Conservation (phyloP, 53 echinoderm and acorn worm species). For the Stichopus horrens region DNA sequence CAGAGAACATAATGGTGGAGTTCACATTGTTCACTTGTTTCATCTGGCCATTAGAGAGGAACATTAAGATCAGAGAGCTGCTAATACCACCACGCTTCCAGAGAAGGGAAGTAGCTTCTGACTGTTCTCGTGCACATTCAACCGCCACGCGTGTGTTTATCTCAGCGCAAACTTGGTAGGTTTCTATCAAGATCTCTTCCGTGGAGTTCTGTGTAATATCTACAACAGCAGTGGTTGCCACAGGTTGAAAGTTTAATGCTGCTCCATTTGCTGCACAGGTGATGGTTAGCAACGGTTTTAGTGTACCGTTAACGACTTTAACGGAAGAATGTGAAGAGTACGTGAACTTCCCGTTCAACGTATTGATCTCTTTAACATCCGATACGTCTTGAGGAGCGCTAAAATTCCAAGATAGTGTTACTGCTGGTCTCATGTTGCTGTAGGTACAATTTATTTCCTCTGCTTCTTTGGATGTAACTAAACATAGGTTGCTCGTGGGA, state of each 20-base stretch:
- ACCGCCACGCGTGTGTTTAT: not conserved
- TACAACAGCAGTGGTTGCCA: not conserved
- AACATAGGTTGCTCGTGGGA: not conserved
- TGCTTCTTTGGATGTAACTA: not conserved
- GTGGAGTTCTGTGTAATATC: not conserved
- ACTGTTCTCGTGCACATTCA: not conserved
- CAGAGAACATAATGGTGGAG: not conserved
- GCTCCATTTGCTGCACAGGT: not conserved
- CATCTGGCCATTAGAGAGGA: not conserved
- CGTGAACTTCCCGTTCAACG: not conserved
- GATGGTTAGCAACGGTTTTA: not conserved
- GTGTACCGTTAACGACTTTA: not conserved
- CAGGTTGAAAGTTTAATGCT: not conserved
- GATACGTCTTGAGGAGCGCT: not conserved
- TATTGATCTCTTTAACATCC: not conserved
- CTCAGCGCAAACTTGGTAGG: not conserved
- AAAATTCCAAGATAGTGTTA: not conserved
- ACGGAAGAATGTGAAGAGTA: not conserved
- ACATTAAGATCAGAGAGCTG: not conserved
- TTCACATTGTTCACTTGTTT: not conserved
- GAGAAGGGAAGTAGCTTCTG: not conserved
- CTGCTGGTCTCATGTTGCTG: not conserved
- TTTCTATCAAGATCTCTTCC: not conserved
- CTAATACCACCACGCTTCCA: not conserved
- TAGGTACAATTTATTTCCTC: not conserved